Conservation (phyloP, 2,797 vertebrate genomes). For the Zalophus californianus region DNA sequence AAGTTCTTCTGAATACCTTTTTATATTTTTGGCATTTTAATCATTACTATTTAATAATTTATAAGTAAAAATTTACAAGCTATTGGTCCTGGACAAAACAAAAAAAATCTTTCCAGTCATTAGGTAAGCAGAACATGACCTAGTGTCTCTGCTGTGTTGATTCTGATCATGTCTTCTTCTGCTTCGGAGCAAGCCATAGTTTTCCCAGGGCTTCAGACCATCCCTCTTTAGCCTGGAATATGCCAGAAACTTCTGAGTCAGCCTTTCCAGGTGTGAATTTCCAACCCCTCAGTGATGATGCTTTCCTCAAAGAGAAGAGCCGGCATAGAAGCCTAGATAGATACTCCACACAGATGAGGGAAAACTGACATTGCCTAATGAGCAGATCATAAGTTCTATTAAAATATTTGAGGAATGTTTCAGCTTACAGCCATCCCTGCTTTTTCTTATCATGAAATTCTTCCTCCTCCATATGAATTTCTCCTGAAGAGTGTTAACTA, state of each 20-base stretch:
- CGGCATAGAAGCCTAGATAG: background rate
- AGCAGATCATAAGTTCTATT: background rate
- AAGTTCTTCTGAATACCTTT: background rate
- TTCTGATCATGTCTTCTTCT: background rate
- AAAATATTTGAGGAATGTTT: constrained; percentile 5
- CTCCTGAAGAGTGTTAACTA: constrained; percentile 11
- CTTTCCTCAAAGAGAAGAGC: background rate
- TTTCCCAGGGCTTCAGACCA: background rate
- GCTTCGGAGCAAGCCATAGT: background rate
- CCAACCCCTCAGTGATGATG: background rate
- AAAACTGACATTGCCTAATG: background rate
- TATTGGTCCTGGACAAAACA: background rate
- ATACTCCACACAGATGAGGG: background rate
- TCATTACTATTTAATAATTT: constrained; percentile 1
- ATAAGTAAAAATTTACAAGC: background rate
- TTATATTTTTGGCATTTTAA: background rate
- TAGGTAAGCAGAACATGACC: background rate
- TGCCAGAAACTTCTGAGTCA: background rate
- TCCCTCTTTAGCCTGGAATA: background rate
- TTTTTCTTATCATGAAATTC: background rate
- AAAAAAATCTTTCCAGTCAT: background rate
- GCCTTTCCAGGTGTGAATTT: background rate
- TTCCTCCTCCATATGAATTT: background rate
- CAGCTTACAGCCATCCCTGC: background rate
- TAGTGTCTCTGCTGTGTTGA: background rate